A percentile compares a stretch with the other conserved stretches of the same genome.
Evolutionary conservation across 2,113 vertebrate genomes (phyloP).

Genomic region (Gadus chalcogrammus): DNA sequence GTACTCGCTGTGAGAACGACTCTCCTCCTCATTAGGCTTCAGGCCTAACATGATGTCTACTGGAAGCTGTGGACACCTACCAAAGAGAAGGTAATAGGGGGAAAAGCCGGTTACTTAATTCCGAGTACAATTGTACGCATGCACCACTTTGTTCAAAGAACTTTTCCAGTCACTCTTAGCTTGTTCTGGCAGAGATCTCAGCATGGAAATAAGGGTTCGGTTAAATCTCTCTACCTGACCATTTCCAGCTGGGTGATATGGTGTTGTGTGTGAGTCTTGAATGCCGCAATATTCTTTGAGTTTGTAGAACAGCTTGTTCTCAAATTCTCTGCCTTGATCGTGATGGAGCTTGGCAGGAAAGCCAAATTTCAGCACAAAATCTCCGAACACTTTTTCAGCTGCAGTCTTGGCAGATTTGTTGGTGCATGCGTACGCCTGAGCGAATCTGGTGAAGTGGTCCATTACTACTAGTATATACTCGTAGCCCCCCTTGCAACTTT

Average conservation of each 20-base stretch:
- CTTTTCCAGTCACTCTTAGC: slow-evolving; percentile 8
- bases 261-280: slow-evolving; percentile 7
- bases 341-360: slow-evolving; percentile 15
- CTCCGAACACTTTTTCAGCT: slow-evolving; percentile 23
- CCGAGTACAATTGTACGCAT: slow-evolving; percentile 10
- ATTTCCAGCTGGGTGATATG: no score
- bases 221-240: slow-evolving; percentile 34
- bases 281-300: slow-evolving; percentile 18
- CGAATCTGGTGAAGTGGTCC: slow-evolving; percentile 1
- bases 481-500: slow-evolving; percentile 13
- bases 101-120: slow-evolving; percentile 7
- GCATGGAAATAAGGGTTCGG: slow-evolving; percentile 24
- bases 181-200: slow-evolving; percentile 20
- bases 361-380: slow-evolving; percentile 12
- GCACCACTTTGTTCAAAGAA: slow-evolving; percentile 11
- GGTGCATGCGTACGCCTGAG: slow-evolving; percentile 11
- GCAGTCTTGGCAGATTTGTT: slow-evolving; percentile 19
- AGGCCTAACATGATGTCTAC: slow-evolving; percentile 14
- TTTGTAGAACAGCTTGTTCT: slow-evolving; percentile 19
- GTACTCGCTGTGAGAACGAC: slow-evolving; percentile 7
- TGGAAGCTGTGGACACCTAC: neutral
- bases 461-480: slow-evolving; percentile 11
- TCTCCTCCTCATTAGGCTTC: slow-evolving; percentile 13
- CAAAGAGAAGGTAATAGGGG: slow-evolving; percentile 13
- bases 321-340: slow-evolving; percentile 20